Conservation (phyloP, 2,113 vertebrate species). For the Malurus melanocephalus region DNA sequence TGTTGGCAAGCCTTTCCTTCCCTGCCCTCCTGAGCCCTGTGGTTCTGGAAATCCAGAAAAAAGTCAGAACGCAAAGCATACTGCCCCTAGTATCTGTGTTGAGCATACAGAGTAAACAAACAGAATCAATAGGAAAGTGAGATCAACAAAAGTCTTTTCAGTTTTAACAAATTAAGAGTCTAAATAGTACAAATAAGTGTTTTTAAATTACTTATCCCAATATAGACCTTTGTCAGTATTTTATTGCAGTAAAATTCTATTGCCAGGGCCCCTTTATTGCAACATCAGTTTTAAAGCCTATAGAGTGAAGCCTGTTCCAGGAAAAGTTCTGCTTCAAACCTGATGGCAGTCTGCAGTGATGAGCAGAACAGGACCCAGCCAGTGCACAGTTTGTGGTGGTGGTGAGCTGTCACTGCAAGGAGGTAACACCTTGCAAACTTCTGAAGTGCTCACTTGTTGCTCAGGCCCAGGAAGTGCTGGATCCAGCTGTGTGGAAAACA, state of each 20-base stretch:
- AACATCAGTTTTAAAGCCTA: slow-evolving; percentile 48
- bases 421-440: background rate
- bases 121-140: slow-evolving; percentile 41
- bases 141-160: slow-evolving; percentile 41
- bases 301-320: slow-evolving; percentile 7
- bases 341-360: background rate
- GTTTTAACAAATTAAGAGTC: slow-evolving; percentile 55
- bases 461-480: background rate
- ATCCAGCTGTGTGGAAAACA: background rate
- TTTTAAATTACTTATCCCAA: slow-evolving; percentile 55
- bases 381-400: background rate
- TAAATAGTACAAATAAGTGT: slow-evolving; percentile 53
- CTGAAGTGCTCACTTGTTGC: background rate
- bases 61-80: background rate
- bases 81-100: background rate
- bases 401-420: background rate
- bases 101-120: slow-evolving; percentile 24
- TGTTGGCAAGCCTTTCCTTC: background rate
- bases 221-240: slow-evolving; percentile 60
- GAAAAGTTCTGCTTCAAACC: slow-evolving; percentile 35
- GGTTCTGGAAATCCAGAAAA: slow-evolving; percentile 27
- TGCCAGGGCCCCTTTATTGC: slow-evolving; percentile 53
- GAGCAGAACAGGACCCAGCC: background rate
- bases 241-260: slow-evolving; percentile 64
- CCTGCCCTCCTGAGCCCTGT: background rate